Base-by-base conservation (phyloP, 1,140 invertebrate genomes). In the Hesperophylax magnus region DNA sequence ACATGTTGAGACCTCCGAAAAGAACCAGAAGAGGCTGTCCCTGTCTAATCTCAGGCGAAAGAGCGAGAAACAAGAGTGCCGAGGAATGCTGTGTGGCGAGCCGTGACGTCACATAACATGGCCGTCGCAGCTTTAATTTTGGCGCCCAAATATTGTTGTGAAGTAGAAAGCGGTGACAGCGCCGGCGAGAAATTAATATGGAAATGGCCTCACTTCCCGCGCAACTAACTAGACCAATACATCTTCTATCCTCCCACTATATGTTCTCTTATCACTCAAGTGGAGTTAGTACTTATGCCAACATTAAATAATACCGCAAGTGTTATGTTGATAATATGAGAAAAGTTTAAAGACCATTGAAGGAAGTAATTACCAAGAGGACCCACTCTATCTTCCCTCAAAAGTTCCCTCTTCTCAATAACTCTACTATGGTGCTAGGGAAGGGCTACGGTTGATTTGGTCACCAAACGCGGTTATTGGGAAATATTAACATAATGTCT, bases 71-170 rank as follows among this genome's bases (percentile, higher is more conserved):
- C 22, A 53, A 72, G 69, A 61, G 34, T 65, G 75, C 61, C 47
- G 39, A 63, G 75, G 75, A 77, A 77, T 77, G 75, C 75, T 47
- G 75, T 61, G 56, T 61, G 75, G 75, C 75, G 27, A 52, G 75
- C 56, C 56, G 56, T 77, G 75, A 77, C 75, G 75, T 77, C 75
- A 77, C 24, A 61, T n/a, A 77, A 77, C 20, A 77, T 77, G 75
- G 75, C 75, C 24, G 75, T 34, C 34, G 56, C 56, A 61, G 56
- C 75, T 77, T 77, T 47, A 47, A 47, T 47, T 47, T 77, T 77
- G 75, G 75, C 75, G 75, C 75, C 75, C 58, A 77, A 77, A 77
- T 63, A 53, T 77, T 65, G 60, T 77, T 63, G 58, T 53, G 56
- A 18, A 77, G 75, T 65, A 77, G 75, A 77, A 77, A 77, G 56